phyloP scores from a whole-genome alignment of 1,140 invertebrate species.

The Nasonia giraulti region DNA sequence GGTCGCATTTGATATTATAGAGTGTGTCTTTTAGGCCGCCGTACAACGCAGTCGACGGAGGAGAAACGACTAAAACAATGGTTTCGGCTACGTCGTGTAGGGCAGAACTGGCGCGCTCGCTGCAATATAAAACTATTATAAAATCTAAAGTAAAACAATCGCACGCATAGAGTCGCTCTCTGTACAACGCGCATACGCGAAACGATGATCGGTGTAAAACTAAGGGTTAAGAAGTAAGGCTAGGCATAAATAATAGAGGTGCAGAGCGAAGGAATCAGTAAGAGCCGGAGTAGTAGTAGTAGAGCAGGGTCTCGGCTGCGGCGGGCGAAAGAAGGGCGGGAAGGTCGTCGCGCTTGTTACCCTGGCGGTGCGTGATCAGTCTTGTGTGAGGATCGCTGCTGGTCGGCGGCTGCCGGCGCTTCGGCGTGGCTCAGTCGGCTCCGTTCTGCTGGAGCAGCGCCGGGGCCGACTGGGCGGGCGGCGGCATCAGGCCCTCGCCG shows the following conservation, averaged over 20 bases:
- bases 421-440: slow-evolving; percentile 59
- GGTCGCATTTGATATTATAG: neutral
- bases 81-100: too few relatives aligned
- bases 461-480: slow-evolving; percentile 67
- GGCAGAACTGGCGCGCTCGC: too few relatives aligned
- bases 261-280: neutral
- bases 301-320: slow-evolving; percentile 43
- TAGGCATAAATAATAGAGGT: too few relatives aligned
- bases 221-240: too few relatives aligned
- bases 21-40: neutral
- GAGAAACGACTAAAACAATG: neutral
- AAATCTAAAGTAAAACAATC: too few relatives aligned
- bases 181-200: too few relatives aligned
- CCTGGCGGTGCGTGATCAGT: slow-evolving; percentile 60
- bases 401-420: neutral
- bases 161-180: too few relatives aligned
- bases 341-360: slow-evolving; percentile 58
- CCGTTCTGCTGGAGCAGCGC: slow-evolving; percentile 71
- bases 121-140: too few relatives aligned
- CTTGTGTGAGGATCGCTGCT: slow-evolving; percentile 54
- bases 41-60: slow-evolving; percentile 26
- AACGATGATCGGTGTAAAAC: too few relatives aligned
- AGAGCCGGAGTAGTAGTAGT: slow-evolving; percentile 34
- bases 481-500: slow-evolving; percentile 63
- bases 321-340: slow-evolving; percentile 19